These are phyloP conservation scores for Rhinoderma darwinii DNA, from an alignment of 2,113 vertebrate species.

Conservation along the genomic window DNA sequence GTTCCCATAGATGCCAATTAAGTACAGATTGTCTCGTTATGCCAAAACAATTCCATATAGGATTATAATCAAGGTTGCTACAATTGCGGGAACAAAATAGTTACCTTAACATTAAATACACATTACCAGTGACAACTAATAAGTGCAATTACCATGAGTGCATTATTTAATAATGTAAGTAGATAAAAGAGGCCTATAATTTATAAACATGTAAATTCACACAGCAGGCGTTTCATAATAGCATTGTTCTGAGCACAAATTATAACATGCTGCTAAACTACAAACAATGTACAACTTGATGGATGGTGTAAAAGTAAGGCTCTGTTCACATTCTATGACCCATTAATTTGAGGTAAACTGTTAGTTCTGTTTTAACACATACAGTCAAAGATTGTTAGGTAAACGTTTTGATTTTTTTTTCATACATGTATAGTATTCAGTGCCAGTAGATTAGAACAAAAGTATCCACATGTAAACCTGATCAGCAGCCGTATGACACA, in stretches of 20 bases:
- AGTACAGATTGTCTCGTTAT: slow-evolving; percentile 3
- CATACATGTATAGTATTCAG: no score
- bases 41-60: neutral
- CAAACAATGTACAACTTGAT: neutral
- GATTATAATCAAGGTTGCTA: slow-evolving; percentile 26
- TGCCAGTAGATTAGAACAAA: no score
- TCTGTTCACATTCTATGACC: neutral
- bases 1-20: slow-evolving; percentile 23
- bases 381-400: no score
- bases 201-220: slow-evolving; percentile 27
- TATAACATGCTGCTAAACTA: slow-evolving; percentile 12
- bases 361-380: no score
- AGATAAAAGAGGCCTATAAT: slow-evolving; percentile 45
- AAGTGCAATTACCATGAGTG: slow-evolving; percentile 35
- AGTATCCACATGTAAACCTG: no score
- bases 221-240: slow-evolving; percentile 46
- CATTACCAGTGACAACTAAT: slow-evolving; percentile 35
- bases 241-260: slow-evolving; percentile 38
- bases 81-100: neutral
- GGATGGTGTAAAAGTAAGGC: neutral
- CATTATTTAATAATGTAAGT: slow-evolving; percentile 42
- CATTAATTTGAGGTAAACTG: neutral
- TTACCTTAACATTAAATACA: slow-evolving; percentile 41
- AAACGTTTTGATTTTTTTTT: no score
- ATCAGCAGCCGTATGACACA: no score